Evolutionary conservation across 53 echinoderm and acorn worm species (phyloP).

Genomic region (Antedon mediterranea): DNA sequence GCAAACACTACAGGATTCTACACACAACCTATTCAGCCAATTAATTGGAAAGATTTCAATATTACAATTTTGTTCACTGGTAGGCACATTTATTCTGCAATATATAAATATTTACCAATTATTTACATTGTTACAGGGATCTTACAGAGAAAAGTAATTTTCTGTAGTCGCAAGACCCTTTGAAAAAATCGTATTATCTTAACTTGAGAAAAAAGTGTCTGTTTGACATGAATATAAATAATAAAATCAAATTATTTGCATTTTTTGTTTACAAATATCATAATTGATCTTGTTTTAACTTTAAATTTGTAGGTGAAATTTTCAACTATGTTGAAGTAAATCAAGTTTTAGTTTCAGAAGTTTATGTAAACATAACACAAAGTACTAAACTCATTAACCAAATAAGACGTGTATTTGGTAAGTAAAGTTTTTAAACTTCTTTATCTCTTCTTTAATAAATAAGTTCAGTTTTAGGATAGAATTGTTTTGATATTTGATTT

Average conservation of each 20-base stretch:
- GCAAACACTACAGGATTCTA: conserved; percentile 57
- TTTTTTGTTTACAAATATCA: too few species aligned
- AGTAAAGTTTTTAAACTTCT: background rate
- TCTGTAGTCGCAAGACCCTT: too few species aligned
- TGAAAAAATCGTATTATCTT: too few species aligned
- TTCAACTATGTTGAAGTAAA: conserved; percentile 40
- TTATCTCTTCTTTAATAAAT: background rate
- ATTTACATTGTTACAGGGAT: too few species aligned
- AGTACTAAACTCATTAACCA: conserved; percentile 23
- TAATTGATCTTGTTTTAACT: background rate
- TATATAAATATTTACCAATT: too few species aligned
- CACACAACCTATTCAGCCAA: conserved; percentile 20
- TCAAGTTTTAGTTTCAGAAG: conserved; percentile 19
- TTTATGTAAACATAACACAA: conserved; percentile 34
- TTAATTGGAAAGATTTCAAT: conserved; percentile 49
- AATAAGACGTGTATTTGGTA: conserved; percentile 27
- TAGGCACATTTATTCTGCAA: background rate
- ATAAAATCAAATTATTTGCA: too few species aligned
- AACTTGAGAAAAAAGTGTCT: too few species aligned
- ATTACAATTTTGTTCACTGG: conserved; percentile 28
- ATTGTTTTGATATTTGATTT: too few species aligned
- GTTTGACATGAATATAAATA: too few species aligned
- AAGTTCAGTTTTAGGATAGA: too few species aligned
- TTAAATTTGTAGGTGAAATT: conserved; percentile 21
- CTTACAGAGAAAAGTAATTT: too few species aligned